Conservation (phyloP, 1,140 invertebrate species). For the Dreissena polymorpha region DNA sequence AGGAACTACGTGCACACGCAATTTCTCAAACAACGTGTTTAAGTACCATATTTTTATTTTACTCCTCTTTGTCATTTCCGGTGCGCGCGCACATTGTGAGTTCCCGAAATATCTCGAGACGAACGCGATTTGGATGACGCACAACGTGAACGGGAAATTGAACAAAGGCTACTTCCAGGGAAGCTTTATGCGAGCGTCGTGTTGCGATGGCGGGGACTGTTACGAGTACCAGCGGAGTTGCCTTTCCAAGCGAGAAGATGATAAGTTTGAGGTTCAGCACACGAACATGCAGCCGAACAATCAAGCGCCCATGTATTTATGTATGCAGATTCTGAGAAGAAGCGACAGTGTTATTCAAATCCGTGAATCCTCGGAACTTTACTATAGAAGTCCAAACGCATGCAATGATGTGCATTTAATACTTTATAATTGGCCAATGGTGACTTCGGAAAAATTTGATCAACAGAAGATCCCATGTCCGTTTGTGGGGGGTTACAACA, state of each 20-base stretch:
- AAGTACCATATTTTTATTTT: slow-evolving; percentile 11
- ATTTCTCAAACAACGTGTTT: slow-evolving; percentile 17
- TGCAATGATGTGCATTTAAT: slow-evolving; percentile 59
- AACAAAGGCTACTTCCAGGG: slow-evolving; percentile 33
- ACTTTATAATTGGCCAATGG: slow-evolving; percentile 61
- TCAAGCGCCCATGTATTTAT: slow-evolving; percentile 54
- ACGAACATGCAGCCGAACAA: slow-evolving; percentile 25
- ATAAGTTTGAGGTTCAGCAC: slow-evolving; percentile 63
- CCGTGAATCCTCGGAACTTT: slow-evolving; percentile 49
- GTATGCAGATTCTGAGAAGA: slow-evolving; percentile 67
- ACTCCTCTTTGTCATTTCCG: slow-evolving; percentile 11
- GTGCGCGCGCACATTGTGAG: slow-evolving; percentile 9
- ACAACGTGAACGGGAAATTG: neutral
- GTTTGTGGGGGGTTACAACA: slow-evolving; percentile 66
- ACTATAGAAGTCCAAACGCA: slow-evolving; percentile 29
- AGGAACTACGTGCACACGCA: slow-evolving; percentile 11
- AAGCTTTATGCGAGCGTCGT: slow-evolving; percentile 11
- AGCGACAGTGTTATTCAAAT: slow-evolving; percentile 66
- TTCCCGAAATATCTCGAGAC: slow-evolving; percentile 33
- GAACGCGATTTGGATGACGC: slow-evolving; percentile 21
- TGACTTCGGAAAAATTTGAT: slow-evolving; percentile 45
- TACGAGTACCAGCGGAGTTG: slow-evolving; percentile 29
- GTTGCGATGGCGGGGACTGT: slow-evolving; percentile 18
- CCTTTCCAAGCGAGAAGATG: slow-evolving; percentile 31
- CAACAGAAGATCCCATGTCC: slow-evolving; percentile 62